Evolutionary conservation across 2,888 invertebrate genomes (phyloP).

Genomic region (Coelopa pilipes): DNA sequence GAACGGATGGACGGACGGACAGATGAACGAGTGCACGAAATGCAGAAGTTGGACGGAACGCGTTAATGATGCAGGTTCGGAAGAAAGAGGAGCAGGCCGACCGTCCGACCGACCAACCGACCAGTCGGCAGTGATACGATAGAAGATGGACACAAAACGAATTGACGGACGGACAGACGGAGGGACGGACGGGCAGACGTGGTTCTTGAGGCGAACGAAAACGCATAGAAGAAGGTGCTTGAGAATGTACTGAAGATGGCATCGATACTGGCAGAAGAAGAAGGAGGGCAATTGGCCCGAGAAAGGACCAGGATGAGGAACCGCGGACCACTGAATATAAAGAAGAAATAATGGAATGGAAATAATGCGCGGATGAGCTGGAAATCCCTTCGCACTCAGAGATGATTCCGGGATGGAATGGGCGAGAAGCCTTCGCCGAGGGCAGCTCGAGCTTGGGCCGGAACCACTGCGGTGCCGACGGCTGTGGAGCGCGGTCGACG

Average conservation of each 20-base stretch:
- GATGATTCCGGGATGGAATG: too few relatives aligned
- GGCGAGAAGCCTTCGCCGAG: too few relatives aligned
- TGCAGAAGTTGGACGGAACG: constrained; percentile 28
- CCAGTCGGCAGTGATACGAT: constrained; percentile 1
- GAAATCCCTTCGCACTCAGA: too few relatives aligned
- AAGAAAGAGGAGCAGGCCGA: background rate
- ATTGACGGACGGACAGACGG: background rate
- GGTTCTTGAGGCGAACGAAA: background rate
- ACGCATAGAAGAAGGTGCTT: background rate
- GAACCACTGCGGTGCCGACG: too few relatives aligned
- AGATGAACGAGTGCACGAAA: constrained; percentile 14
- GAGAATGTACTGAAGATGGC: background rate
- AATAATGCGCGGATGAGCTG: too few relatives aligned
- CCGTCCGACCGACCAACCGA: background rate
- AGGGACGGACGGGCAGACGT: background rate
- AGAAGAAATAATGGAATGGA: too few relatives aligned
- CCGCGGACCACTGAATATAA: background rate
- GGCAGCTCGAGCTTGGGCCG: too few relatives aligned
- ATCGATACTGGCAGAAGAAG: background rate
- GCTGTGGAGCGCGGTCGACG: too few relatives aligned
- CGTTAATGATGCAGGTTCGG: constrained; percentile 32
- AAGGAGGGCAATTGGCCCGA: background rate
- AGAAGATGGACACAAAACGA: background rate
- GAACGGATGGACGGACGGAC: background rate
- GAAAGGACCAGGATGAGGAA: background rate